Evolutionary conservation across 1,140 invertebrate genomes (phyloP), one percentile per base, ranked within the genome.

Genomic region (Tetranychus urticae): DNA sequence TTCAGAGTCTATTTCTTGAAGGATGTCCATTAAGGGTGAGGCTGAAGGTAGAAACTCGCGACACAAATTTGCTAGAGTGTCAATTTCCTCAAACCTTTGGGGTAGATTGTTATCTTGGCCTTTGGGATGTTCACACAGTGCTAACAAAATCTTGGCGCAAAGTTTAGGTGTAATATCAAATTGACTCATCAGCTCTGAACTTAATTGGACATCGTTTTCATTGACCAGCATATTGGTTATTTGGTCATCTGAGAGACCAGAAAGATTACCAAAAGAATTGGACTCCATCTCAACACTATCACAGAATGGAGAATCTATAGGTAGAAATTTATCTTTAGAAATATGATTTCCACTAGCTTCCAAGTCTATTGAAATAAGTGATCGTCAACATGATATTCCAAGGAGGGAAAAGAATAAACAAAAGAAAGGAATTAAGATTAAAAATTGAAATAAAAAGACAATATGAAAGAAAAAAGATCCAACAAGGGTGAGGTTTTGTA

Each of bases 11-110:
- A 65, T 61, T 2, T 50, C 39, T 31, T 61, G 60, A 39, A 65
- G 33, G 31, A 65, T 61, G 42, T 65, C 62, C 45, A 5, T 63
- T n/a, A 63, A 54, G 13, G 62, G 62, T 13, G 62, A 63, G 39
- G 48, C 64, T 10, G 42, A 64, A 5, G 61, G 46, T 52, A 65
- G 47, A 34, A 61, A 61, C 61, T 63, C 61, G 13, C 58, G 45
- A 45, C 56, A 50, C 34, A 64, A 46, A 35, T 65, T 56, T 12
- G 64, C 61, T 8, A 65, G 36, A 57, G 45, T 61, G 37, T 61
- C 59, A 14, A 63, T 54, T 12, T 61, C 58, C 12, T 66, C 65
- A 52, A 8, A 52, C n/a, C 50, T n/a, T 52, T 52, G 50, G 23
- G 50, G 31, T 58, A 63, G 47, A 34, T 23, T 33, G 52, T 42